Conservation (phyloP, 2,113 vertebrate genomes). For the Hypanus sabinus region DNA sequence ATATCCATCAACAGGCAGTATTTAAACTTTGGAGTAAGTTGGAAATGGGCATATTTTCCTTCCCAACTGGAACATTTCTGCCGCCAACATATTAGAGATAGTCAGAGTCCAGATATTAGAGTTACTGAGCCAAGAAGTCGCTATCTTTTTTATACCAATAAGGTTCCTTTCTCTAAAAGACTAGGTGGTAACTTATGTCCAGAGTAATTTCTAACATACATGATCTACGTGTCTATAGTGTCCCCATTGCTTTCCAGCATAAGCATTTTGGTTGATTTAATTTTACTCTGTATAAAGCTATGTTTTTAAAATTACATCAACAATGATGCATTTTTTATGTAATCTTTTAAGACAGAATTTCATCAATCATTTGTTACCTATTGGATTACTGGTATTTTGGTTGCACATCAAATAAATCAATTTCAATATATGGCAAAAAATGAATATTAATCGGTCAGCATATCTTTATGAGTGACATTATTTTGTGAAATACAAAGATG, state of each 20-base stretch:
- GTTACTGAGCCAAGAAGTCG: not conserved
- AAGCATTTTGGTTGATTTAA: conserved; percentile 19
- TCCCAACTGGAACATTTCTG: not conserved
- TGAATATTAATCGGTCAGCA: not conserved
- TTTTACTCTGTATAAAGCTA: not conserved
- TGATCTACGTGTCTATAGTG: not conserved
- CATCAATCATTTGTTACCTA: conserved; percentile 25
- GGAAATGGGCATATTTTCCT: not conserved
- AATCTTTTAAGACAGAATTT: not conserved
- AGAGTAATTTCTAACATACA: not conserved
- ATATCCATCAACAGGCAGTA: not conserved
- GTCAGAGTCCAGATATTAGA: not conserved
- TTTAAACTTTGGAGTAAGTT: not conserved
- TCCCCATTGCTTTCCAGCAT: not conserved
- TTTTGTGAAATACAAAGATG: not conserved
- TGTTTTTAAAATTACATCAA: conserved; percentile 15
- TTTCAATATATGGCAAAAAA: not conserved
- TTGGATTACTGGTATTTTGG: not conserved
- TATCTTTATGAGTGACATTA: conserved; percentile 7
- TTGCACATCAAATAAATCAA: not conserved
- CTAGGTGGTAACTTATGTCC: not conserved
- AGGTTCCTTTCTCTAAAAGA: not conserved
- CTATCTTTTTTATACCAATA: not conserved
- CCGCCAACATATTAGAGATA: not conserved
- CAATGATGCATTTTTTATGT: not conserved